Evolutionary conservation across 53 echinoderm and acorn worm genomes (phyloP), one percentile per base, ranked within the genome.

Genomic region (Crossaster papposus): DNA sequence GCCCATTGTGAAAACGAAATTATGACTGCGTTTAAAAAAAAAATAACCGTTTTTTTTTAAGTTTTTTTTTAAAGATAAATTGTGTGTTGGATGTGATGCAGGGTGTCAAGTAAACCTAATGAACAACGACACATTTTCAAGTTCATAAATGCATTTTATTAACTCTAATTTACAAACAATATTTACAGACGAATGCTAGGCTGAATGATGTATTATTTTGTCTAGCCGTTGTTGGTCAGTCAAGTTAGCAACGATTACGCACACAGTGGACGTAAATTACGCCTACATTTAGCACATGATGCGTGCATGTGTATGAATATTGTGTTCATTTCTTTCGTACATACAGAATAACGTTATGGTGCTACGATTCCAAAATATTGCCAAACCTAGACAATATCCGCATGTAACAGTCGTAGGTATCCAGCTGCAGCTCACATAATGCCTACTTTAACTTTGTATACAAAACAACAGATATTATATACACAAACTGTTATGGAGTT

Each of bases 161-260:
- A 68, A 35, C 34, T 37, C 36, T 82, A 82, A 82, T 82, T 55
- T 82, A 82, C 65, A 82, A 38, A 4, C 18, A 82, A 65, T 82
- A 82, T 82, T 44, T 82, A 70, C 30, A 82, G 1, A 81, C 4
- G 58, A 38, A 44, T 7, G 44, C 44, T 44, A 9, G 44, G 44
- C 44, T 44, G 44, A 9, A 44, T 7, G 44, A 44, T n/a, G n/a
- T n/a, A n/a, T n/a, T n/a, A n/a, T n/a, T n/a, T n/a, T n/a, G n/a
- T n/a, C n/a, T n/a, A n/a, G n/a, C n/a, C n/a, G n/a, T n/a, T n/a
- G n/a, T n/a, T n/a, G n/a, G n/a, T n/a, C n/a, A n/a, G n/a, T n/a
- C n/a, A n/a, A n/a, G n/a, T n/a, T n/a, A n/a, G n/a, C n/a, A n/a
- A n/a, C n/a, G n/a, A n/a, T n/a, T n/a, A n/a, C n/a, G n/a, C n/a